A percentile compares a stretch with the other conserved stretches of the same genome.
These are phyloP conservation scores for Gastrophryne carolinensis DNA, from an alignment of 2,797 vertebrate species.

Conservation along the genomic window DNA sequence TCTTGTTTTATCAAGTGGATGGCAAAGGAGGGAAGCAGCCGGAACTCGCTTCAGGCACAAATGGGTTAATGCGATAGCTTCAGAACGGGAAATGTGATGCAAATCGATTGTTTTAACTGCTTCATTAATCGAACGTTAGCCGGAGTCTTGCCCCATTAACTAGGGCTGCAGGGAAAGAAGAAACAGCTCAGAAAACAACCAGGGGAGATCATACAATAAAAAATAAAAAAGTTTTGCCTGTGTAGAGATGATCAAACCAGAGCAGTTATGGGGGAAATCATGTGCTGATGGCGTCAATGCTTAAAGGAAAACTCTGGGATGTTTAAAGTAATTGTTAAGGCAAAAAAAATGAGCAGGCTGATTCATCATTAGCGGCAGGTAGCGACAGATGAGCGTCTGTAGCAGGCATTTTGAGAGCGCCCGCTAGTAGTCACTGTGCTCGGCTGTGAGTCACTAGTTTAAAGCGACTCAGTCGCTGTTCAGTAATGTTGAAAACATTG, in stretches of 20 bases:
- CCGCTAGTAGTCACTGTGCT: too few relatives aligned
- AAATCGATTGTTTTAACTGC: not conserved
- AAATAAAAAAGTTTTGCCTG: not conserved
- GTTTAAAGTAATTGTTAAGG: too few relatives aligned
- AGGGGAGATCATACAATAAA: not conserved
- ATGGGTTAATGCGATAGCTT: conserved; percentile 1
- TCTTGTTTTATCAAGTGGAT: not conserved
- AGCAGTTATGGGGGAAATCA: too few relatives aligned
- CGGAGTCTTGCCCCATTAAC: conserved; percentile 15
- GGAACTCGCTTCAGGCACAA: not conserved
- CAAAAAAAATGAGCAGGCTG: too few relatives aligned
- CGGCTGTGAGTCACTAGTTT: too few relatives aligned
- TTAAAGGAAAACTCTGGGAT: too few relatives aligned
- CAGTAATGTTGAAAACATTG: too few relatives aligned
- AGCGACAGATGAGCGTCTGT: too few relatives aligned
- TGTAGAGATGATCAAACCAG: not conserved
- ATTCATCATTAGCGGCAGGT: too few relatives aligned
- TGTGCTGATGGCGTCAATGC: too few relatives aligned
- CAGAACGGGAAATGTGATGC: not conserved
- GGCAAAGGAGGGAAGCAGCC: not conserved
- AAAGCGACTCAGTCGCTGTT: too few relatives aligned
- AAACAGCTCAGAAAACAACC: not conserved
- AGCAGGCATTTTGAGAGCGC: too few relatives aligned
- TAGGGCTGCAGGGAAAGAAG: not conserved
- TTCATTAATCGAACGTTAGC: conserved; percentile 24